A percentile compares a stretch with the other conserved stretches of the same genome.
Evolutionary conservation across 1,140 invertebrate genomes (phyloP).

Genomic region (Bradysia coprophila): DNA sequence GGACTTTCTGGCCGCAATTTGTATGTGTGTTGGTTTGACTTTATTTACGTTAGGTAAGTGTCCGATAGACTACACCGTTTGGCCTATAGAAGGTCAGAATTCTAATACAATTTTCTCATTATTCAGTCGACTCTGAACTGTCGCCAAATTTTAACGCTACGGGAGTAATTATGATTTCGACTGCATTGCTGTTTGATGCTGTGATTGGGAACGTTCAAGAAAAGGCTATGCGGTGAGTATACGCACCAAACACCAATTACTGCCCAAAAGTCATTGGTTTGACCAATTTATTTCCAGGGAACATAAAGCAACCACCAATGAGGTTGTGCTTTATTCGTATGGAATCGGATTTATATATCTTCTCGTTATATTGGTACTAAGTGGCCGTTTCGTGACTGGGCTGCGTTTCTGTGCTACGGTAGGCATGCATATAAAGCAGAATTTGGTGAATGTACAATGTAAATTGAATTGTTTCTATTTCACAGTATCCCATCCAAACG

Average conservation of each 20-base stretch:
- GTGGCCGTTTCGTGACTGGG: conserved; percentile 56
- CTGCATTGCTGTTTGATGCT: conserved; percentile 79
- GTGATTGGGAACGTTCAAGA: conserved; percentile 93
- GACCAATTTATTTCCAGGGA: no score
- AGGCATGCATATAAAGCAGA: no score
- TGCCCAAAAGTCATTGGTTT: no score
- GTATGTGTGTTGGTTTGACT: conserved; percentile 83
- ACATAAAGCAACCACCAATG: conserved; percentile 63
- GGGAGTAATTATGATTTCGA: conserved; percentile 72
- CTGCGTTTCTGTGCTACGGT: conserved; percentile 62
- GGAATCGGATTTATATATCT: conserved; percentile 75
- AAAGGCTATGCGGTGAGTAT: conserved; percentile 84
- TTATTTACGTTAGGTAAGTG: conserved; percentile 59
- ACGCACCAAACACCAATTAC: no score
- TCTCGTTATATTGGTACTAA: conserved; percentile 49
- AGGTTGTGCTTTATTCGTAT: conserved; percentile 90
- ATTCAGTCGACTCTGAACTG: conserved; percentile 71
- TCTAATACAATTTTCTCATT: conserved; percentile 1
- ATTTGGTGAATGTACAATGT: not conserved
- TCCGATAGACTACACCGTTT: not conserved
- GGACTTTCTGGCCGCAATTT: conserved; percentile 65
- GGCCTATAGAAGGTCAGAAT: not conserved
- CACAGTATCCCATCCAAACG: conserved; percentile 50
- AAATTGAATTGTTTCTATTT: conserved; percentile 8
- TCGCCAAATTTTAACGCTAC: conserved; percentile 72